Percentiles rank a stretch among this genome's conserved stretches.
Evolutionary conservation across 2,888 invertebrate genomes (phyloP).

Genomic region (Megastigmus dorsalis): DNA sequence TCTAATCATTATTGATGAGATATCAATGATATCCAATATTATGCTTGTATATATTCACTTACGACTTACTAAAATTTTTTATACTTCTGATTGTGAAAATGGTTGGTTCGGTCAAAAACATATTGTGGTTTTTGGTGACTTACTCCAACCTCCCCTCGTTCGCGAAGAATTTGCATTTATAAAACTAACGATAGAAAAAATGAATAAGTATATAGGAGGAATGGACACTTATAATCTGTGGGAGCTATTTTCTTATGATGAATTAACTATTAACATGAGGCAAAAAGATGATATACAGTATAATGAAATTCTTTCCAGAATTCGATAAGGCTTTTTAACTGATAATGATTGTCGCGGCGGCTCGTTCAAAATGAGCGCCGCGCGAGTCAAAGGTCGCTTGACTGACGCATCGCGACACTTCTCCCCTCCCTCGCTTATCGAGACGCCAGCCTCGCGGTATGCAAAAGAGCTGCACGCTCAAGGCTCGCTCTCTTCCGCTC

Average conservation of each 20-base stretch:
- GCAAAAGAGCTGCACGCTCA: too few species aligned
- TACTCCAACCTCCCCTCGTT: constrained; percentile 65
- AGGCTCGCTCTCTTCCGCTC: too few species aligned
- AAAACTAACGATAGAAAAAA: constrained; percentile 57
- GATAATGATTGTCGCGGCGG: constrained; percentile 18
- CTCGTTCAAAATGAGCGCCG: too few species aligned
- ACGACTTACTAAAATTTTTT: constrained; percentile 62
- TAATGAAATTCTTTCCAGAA: constrained; percentile 53
- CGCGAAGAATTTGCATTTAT: constrained; percentile 61
- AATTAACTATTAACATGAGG: constrained; percentile 61
- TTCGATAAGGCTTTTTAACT: constrained; percentile 26
- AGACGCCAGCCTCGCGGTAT: too few species aligned
- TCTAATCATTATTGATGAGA: too few species aligned
- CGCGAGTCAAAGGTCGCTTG: too few species aligned
- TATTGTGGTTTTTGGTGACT: constrained; percentile 64
- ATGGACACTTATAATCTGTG: constrained; percentile 60
- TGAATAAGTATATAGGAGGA: constrained; percentile 57
- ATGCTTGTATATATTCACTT: constrained; percentile 60
- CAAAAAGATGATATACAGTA: constrained; percentile 56
- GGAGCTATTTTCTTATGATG: constrained; percentile 61
- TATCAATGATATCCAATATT: too few species aligned
- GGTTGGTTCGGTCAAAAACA: constrained; percentile 65
- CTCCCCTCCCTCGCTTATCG: too few species aligned
- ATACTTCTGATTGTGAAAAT: constrained; percentile 60
- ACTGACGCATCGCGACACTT: too few species aligned